Percentiles rank a stretch among this genome's conserved stretches.
These are phyloP conservation scores for Agonum fuliginosum DNA, from an alignment of 2,888 invertebrate genomes.

Conservation along the genomic window DNA sequence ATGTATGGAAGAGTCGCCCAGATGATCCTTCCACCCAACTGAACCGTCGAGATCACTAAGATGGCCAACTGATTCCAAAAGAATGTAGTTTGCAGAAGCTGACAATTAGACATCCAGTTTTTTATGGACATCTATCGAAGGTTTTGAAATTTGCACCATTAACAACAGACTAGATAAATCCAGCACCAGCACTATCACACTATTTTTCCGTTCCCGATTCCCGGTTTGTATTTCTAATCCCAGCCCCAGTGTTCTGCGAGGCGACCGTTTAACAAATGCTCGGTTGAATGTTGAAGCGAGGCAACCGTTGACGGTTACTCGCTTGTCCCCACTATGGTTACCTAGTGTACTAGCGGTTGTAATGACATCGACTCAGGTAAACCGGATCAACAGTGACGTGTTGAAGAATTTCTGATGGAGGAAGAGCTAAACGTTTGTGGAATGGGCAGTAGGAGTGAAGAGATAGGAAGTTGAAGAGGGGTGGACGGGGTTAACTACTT, in stretches of 20 bases:
- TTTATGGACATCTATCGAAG: too few species aligned
- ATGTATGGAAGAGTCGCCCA: neutral
- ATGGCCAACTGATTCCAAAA: neutral
- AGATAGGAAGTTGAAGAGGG: too few species aligned
- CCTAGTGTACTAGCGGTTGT: constrained; percentile 68
- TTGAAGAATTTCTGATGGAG: neutral
- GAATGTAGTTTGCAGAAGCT: neutral
- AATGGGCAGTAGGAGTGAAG: neutral
- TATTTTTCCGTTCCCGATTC: neutral
- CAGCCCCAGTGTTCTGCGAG: neutral
- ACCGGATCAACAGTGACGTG: constrained; percentile 63
- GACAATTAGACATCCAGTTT: too few species aligned
- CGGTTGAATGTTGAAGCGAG: neutral
- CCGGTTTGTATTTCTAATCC: neutral
- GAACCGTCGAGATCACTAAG: too few species aligned
- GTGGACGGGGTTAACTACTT: too few species aligned
- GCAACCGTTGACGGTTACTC: constrained; percentile 46
- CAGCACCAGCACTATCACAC: too few species aligned
- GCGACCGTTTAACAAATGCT: neutral
- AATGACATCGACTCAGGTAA: constrained; percentile 71
- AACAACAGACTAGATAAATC: too few species aligned
- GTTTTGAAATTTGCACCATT: too few species aligned
- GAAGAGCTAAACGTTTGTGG: neutral
- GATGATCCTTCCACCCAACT: too few species aligned
- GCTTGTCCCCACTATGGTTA: constrained; percentile 60